phyloP scores from a whole-genome alignment of 2,888 invertebrate species.

The Polia nebulosa region DNA sequence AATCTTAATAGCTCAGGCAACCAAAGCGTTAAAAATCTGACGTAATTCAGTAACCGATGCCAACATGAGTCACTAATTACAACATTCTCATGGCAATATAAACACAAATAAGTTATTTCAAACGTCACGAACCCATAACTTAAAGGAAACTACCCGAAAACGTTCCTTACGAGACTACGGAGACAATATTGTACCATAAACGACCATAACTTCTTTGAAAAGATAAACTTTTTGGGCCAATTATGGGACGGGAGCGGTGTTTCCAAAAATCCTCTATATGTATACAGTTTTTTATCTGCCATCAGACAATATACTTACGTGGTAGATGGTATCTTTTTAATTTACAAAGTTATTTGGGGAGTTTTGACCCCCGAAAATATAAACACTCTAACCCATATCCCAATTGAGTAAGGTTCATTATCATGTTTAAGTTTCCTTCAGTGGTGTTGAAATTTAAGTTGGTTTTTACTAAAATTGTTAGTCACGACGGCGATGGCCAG shows the following conservation, averaged over 20 bases:
- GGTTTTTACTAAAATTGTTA: constrained; percentile 79
- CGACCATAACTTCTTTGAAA: constrained; percentile 87
- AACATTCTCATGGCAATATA: constrained; percentile 74
- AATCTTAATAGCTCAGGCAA: constrained; percentile 34
- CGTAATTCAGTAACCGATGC: constrained; percentile 48
- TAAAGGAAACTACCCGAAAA: constrained; percentile 71
- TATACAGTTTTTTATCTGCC: constrained; percentile 82
- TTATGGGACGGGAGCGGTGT: constrained; percentile 85
- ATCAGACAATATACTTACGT: constrained; percentile 85
- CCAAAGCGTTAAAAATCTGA: constrained; percentile 32
- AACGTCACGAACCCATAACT: constrained; percentile 82
- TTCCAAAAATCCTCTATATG: constrained; percentile 88
- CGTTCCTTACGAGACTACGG: constrained; percentile 75
- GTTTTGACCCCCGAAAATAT: background rate
- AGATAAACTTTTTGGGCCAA: constrained; percentile 87
- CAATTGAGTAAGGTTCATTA: constrained; percentile 11
- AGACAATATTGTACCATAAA: constrained; percentile 80
- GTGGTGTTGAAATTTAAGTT: constrained; percentile 38
- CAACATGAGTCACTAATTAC: constrained; percentile 71
- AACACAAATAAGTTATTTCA: constrained; percentile 68
- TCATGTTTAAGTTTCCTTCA: background rate
- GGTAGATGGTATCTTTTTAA: constrained; percentile 81
- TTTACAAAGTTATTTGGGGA: constrained; percentile 68
- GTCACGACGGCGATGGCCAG: constrained; percentile 84
- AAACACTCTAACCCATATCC: background rate